phyloP scores from a whole-genome alignment of 2,113 vertebrate species.

The Sinocyclocheilus anophthalmus region DNA sequence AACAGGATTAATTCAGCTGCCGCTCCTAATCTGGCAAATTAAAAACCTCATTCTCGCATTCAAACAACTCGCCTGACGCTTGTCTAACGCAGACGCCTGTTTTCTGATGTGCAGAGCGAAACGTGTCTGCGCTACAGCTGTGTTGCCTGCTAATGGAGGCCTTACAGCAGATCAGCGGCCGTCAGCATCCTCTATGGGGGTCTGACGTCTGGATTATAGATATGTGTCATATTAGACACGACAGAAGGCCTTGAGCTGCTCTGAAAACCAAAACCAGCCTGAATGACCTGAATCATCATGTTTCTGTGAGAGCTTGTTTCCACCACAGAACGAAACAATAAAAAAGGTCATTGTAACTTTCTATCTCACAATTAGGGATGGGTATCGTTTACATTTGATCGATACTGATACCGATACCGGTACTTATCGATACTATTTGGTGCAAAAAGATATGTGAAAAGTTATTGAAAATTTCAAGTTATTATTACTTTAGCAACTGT shows the following conservation, averaged over 20 bases:
- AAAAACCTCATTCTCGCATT: conserved; percentile 93
- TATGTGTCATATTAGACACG: background rate
- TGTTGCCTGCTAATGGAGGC: conserved; percentile 2
- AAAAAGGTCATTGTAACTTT: too few relatives aligned
- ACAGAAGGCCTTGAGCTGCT: background rate
- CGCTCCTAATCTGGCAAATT: conserved; percentile 95
- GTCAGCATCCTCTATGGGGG: background rate
- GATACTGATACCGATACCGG: too few relatives aligned
- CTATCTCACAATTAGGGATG: too few relatives aligned
- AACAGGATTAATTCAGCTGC: conserved; percentile 94
- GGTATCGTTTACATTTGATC: too few relatives aligned
- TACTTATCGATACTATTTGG: too few relatives aligned
- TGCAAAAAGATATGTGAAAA: too few relatives aligned
- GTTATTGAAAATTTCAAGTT: too few relatives aligned
- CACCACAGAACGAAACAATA: too few relatives aligned
- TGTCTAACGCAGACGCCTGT: conserved; percentile 32
- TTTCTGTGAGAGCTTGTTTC: background rate
- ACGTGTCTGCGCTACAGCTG: conserved; percentile 10
- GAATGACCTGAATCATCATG: background rate
- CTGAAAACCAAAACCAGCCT: background rate
- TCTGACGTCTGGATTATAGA: conserved; percentile 7
- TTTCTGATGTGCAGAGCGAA: background rate
- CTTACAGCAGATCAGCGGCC: background rate
- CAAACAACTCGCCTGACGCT: conserved; percentile 84
- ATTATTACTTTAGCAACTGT: too few relatives aligned